Evolutionary conservation across 1,140 invertebrate species (phyloP).

Genomic region (Aphelinus certus): DNA sequence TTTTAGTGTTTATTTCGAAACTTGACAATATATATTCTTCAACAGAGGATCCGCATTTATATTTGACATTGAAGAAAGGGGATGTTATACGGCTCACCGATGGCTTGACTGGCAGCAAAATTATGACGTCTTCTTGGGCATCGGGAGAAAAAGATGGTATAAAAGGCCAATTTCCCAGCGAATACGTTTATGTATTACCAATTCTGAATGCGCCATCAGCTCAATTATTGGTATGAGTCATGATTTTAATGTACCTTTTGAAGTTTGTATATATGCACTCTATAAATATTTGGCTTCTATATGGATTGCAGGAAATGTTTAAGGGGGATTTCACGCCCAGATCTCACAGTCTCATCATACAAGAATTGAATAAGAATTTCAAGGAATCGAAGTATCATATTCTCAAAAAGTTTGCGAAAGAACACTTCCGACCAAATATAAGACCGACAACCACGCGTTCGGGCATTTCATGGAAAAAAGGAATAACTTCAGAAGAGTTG

Average conservation of each 20-base stretch:
- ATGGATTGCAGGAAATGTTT: conserved; percentile 66
- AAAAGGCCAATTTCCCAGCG: conserved; percentile 86
- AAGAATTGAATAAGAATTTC: conserved; percentile 66
- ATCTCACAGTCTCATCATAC: conserved; percentile 49
- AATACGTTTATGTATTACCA: conserved; percentile 88
- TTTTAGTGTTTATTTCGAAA: too few species aligned
- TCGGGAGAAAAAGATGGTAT: conserved; percentile 75
- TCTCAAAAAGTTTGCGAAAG: conserved; percentile 82
- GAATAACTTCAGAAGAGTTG: conserved; percentile 72
- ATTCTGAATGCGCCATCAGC: conserved; percentile 80
- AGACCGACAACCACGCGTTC: conserved; percentile 40
- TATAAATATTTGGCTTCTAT: too few species aligned
- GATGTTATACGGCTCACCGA: conserved; percentile 86
- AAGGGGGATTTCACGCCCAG: conserved; percentile 68
- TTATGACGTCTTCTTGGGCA: conserved; percentile 81
- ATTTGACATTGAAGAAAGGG: conserved; percentile 78
- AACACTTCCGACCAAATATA: conserved; percentile 77
- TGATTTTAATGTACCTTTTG: conserved; percentile 8
- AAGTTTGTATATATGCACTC: too few species aligned
- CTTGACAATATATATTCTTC: too few species aligned
- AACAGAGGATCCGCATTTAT: conserved; percentile 62
- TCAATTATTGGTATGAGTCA: conserved; percentile 36
- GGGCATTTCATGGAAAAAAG: conserved; percentile 70
- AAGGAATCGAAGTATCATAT: conserved; percentile 79
- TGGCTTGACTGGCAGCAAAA: conserved; percentile 76